Base-by-base conservation (phyloP, 2,797 vertebrate species). In the Scolopax rusticola region DNA sequence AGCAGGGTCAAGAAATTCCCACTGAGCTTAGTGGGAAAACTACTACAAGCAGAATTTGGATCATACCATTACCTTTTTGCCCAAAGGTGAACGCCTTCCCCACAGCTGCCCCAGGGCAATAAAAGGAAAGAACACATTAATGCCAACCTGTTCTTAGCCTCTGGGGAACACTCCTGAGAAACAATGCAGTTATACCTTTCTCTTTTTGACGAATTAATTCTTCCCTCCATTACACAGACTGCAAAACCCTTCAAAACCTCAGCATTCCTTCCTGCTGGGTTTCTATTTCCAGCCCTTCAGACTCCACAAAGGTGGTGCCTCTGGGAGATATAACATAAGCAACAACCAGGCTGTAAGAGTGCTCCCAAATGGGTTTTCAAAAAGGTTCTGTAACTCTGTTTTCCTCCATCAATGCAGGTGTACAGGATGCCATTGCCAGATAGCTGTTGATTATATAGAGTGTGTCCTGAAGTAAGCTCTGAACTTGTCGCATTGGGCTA, bases 311-410 rank as follows among this genome's bases (percentile, higher is more conserved):
- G 40, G 43, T 63, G 64, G 8, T 87, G 50, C 43, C n/a, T 1
- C 59, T 74, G 64, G 67, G 60, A 90, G 88, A 81, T 43, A 64
- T 4, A 78, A 70, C 0, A 2, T 61, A 84, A 41, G 30, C 25
- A 74, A 84, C 21, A 86, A 65, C 6, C 1, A 2, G 11, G 28
- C 27, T 88, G 18, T 50, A 69, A 53, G 67, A 82, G 14, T 41
- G 17, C 24, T 93, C 87, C 76, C 87, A 74, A 87, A 74, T 23
- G 54, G 56, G 23, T 76, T 90, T 85, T 88, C 89, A 88, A 73
- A 87, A 86, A 45, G 8, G 28, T 77, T 91, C 77, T 94, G n/a
- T 50, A 82, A 25, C 32, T 84, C 53, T 84, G 32, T 69, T 94
- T 76, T 61, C 65, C 51, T 87, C 70, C 41, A 21, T 33, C 65